Evolutionary conservation across 2,113 vertebrate species (phyloP).

Genomic region (Arenaria interpres): DNA sequence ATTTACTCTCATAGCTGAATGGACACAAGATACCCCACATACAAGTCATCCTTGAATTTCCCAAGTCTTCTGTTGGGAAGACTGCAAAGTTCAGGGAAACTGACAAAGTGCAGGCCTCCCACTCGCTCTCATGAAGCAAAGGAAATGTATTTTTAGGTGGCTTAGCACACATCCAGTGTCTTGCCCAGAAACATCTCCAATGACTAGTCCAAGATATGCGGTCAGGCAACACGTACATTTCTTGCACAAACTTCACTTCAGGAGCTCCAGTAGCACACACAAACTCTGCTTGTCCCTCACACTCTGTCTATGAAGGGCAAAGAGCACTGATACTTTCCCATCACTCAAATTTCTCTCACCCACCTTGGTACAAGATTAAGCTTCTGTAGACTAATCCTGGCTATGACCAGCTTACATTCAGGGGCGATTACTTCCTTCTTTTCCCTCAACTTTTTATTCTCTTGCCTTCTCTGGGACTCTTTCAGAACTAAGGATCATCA

Average conservation of each 20-base stretch:
- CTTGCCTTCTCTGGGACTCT: not conserved
- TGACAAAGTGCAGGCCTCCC: not conserved
- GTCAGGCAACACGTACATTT: not conserved
- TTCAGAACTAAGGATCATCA: not conserved
- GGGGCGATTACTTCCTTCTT: not conserved
- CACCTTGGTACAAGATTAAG: not conserved
- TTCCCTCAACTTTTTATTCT: not conserved
- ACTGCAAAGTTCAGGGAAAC: not conserved
- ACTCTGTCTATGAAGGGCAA: not conserved
- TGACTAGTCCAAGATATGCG: not conserved
- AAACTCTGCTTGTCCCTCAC: not conserved
- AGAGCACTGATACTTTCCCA: not conserved
- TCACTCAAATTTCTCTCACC: not conserved
- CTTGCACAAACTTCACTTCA: not conserved
- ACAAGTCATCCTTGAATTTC: not conserved
- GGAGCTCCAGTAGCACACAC: rapidly evolving
- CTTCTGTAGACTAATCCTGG: not conserved
- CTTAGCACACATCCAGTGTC: not conserved
- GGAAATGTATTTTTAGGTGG: not conserved
- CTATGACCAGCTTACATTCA: not conserved
- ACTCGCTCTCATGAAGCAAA: too few relatives aligned
- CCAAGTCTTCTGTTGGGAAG: not conserved
- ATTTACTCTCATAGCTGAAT: not conserved
- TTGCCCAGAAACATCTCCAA: not conserved
- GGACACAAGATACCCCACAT: not conserved